Base-by-base conservation (phyloP, 1,140 invertebrate species). In the Lithobius niger region DNA sequence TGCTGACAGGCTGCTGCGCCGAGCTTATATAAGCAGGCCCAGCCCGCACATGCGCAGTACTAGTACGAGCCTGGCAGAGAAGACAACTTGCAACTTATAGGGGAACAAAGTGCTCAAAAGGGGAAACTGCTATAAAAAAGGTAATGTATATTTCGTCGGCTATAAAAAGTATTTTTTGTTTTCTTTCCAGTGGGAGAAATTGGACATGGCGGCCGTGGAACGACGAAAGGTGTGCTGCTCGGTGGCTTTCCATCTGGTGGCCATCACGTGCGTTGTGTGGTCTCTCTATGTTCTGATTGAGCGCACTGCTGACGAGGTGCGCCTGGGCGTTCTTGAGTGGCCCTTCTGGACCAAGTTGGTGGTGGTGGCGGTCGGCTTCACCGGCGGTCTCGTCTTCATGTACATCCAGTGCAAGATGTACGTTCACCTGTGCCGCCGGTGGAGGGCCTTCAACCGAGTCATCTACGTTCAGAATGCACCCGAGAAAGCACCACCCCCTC, bases 271-370 rank as follows among this genome's bases (percentile, higher is more conserved):
- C 73, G 91, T 97, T 45, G 86, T 95, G 65, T 97, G 92, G 93
- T 95, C 90, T 1, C 75, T 97, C 31, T 96, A 94, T 71, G 91
- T 96, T 55, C 81, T 97, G 44, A 94, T 97, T 60, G 90, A 96
- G 71, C 77, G 90, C 27, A 91, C 90, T 1, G 85, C 90, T 6
- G 87, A 93, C 64, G 92, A 96, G 71, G 86, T 94, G 27, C 80
- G 85, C 63, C 76, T 59, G 22, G 74, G 74, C 2, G 69, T 69
- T 67, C 66, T 83, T 73, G 89, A 92, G 61, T 97, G 93, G 93
- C 89, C 91, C 27, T 96, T 96, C 69, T 97, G 92, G 92, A 95
- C 90, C 55, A 97, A 96, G 73, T 72, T 97, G 55, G 87, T 95
- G 50, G 91, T 95, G 52, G 89, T 96, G n/a, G 88, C 89, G 27